Evolutionary conservation across 2,888 invertebrate species (phyloP), one percentile per base, ranked within the genome.

Genomic region (Nomada ferruginata): DNA sequence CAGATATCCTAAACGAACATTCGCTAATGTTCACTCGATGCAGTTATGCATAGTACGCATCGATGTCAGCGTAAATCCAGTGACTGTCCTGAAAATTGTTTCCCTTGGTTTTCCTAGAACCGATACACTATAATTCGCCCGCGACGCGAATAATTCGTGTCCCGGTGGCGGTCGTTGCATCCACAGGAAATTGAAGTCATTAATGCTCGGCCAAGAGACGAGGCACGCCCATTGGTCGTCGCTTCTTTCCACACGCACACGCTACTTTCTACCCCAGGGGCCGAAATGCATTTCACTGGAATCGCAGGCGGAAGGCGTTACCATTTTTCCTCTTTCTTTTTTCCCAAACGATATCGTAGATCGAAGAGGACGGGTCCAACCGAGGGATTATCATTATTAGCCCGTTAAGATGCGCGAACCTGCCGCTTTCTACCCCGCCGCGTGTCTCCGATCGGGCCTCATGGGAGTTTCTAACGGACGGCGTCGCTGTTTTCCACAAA

Each of bases 161-260:
- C 61, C 26, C 53, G 83, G 76, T 77, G 85, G 57, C 69, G 69
- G 57, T 60, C 61, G 71, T 20, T 47, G 57, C 65, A 76, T 73
- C 55, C 26, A 63, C 87, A 87, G 87, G 87, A 87, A 87, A 87
- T 87, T 87, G 83, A 79, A 87, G 87, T 84, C 85, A 78, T 87
- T 87, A 85, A 87, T 87, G 84, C 78, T 71, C 79, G 79, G 65
- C 23, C 82, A 74, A 75, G 78, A 87, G 78, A 76, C 72, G 68
- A 82, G 87, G 53, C 79, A 87, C 87, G 87, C 84, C 86, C 83
- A 82, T 83, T 79, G 74, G 57, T 76, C 76, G 71, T 71, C 71
- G 59, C 66, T 55, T 76, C 76, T 76, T 71, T 68, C 63, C 23
- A 82, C 61, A 29, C 47, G 66, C 53, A 53, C 65, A 61, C 47